Evolutionary conservation across 2,888 invertebrate species (phyloP).

Genomic region (Orthonychiurus folsomi): DNA sequence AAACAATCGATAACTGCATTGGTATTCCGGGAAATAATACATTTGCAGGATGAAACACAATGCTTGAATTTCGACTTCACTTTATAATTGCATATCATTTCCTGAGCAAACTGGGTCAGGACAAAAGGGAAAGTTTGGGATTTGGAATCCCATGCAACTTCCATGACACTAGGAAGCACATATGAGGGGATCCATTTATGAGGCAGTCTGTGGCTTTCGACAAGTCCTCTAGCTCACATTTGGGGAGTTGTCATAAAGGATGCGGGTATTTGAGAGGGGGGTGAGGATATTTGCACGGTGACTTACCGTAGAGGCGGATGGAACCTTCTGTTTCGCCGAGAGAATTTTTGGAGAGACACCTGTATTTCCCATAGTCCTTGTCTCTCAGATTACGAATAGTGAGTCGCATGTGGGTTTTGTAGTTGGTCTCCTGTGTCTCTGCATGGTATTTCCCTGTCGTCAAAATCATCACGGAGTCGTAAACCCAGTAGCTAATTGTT

Average conservation of each 20-base stretch:
- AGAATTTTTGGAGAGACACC: conserved; percentile 88
- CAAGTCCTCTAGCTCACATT: no score
- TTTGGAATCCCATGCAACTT: no score
- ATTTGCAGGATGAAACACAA: no score
- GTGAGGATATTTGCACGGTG: background rate
- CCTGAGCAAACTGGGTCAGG: no score
- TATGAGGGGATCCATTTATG: no score
- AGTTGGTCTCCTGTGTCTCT: conserved; percentile 73
- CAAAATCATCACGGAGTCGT: conserved; percentile 79
- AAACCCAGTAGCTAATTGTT: conserved; percentile 87
- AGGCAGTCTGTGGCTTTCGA: no score
- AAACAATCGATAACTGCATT: no score
- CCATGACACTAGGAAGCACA: no score
- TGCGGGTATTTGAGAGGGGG: background rate
- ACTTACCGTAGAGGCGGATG: conserved; percentile 76
- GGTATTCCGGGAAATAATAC: no score
- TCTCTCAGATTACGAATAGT: conserved; percentile 73
- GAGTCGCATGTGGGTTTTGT: conserved; percentile 79
- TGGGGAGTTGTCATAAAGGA: background rate
- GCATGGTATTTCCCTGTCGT: conserved; percentile 80
- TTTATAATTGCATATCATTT: no score
- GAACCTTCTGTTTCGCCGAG: conserved; percentile 88
- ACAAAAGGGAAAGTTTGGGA: no score
- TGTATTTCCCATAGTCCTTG: conserved; percentile 79
- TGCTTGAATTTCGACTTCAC: no score